Base-by-base conservation (phyloP, 2,113 vertebrate genomes). In the Otus sunia region DNA sequence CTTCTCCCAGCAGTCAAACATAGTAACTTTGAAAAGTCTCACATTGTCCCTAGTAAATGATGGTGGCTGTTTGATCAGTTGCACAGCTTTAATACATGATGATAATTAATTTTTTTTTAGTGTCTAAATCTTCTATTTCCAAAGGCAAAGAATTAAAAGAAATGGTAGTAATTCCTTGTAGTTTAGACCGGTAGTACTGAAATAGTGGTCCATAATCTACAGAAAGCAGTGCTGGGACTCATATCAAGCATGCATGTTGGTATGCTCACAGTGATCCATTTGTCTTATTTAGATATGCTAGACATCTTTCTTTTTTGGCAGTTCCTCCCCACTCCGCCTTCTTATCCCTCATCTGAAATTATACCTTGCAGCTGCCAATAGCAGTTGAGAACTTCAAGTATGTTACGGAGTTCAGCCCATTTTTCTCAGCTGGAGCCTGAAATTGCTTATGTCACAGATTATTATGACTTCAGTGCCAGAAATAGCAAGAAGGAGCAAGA, bases 371-470 rank as follows among this genome's bases (percentile, higher is more conserved):
- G 85, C 92, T 94, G 92, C 92, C 78, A 90, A 25, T 86, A 49
- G 63, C 90, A 82, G 53, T 88, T 47, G 58, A 88, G 88, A 94
- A 90, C 64, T 85, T 91, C 62, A 82, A 96, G 82, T 67, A 41
- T 36, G 55, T 91, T 88, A 89, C 14, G 11, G 63, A 88, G 86
- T 94, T 95, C 82, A 84, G 93, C 79, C 79, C 76, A 25, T 89
- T 94, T 88, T 88, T 92, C 91, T 95, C 94, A 91, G 88, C 86
- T 92, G 91, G 88, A 96, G 88, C 59, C 75, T 80, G 50, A 60
- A 89, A 79, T 92, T 95, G 81, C 95, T 94, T 73, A 90, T 83
- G 85, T 96, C 93, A 96, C 92, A 73, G 45, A 76, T 86, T 83
- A 59, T 88, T 83, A 86, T 86, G 88, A 94, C 82, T 92, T 94